Base-by-base conservation (phyloP, 2,888 invertebrate species). In the Tholera decimalis region DNA sequence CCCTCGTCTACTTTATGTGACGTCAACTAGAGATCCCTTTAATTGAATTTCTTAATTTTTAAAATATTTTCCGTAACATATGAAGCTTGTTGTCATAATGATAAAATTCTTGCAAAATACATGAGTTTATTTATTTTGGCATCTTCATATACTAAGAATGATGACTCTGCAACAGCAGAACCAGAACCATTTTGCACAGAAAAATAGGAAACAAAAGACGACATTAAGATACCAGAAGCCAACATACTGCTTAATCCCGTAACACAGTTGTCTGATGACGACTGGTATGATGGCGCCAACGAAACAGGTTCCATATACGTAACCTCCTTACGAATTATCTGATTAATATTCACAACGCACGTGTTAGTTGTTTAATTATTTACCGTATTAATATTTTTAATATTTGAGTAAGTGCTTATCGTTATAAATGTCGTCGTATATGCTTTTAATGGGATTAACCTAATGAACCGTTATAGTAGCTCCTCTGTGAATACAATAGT, bases 311-410 rank as follows among this genome's bases (percentile, higher is more conserved):
- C 43, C 15, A 54, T 61, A 73, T 51, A 66, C 30, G 28, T 62
- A 75, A 77, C 73, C 78, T 77, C 62, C 41, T 57, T 74, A 65
- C 41, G 15, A 37, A 71, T 64, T 35, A 20, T 26, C 33, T 60
- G 72, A 77, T 73, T 71, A 77, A 71, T 76, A 64, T 72, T 60
- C 77, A 73, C 51, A 54, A 35, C 22, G 20, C 56, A 65, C 65
- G 53, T 72, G 73, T 54, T 20, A 53, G 13, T 53, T 54, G 57
- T 49, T 60, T 60, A 54, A 72, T 76, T 71, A 64, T 56, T 35
- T 20, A 28, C 43, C 43, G 54, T 54, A 56, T 41, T 47, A 53
- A 66, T 54, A 57, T 15, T 57, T 73, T 57, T 64, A n/a, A 37
- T 51, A 68, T 49, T 75, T 74, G 28, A 39, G 47, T 67, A 15